Percentiles rank a stretch among this genome's conserved stretches.
Conservation (phyloP, 2,113 vertebrate genomes). For the Atrichornis clamosus region DNA sequence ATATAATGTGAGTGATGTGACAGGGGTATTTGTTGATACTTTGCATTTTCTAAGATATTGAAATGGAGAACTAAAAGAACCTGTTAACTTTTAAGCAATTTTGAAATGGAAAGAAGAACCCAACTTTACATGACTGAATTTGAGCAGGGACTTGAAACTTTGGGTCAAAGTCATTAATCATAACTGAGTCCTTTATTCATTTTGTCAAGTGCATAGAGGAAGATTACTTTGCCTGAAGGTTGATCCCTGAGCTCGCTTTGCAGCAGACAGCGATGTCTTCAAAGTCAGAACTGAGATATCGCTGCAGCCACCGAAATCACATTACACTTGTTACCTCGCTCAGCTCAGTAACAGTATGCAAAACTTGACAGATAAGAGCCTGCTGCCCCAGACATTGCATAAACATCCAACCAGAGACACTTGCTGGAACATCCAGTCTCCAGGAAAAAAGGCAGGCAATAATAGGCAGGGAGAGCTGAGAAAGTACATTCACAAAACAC, state of each 20-base stretch:
- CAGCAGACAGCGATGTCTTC: neutral
- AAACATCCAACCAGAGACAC: neutral
- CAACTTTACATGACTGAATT: neutral
- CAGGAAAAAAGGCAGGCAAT: neutral
- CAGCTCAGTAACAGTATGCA: neutral
- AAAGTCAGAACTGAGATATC: neutral
- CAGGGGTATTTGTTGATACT: neutral
- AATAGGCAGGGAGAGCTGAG: neutral
- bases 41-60: neutral
- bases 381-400: slow-evolving; percentile 10
- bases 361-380: slow-evolving; percentile 1
- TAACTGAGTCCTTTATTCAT: slow-evolving; percentile 2
- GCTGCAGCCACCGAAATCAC: neutral
- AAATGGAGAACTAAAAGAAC: neutral
- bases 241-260: neutral
- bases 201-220: slow-evolving; percentile 24
- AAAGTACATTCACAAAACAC: neutral
- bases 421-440: slow-evolving; percentile 16
- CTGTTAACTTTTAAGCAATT: neutral
- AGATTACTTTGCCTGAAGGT: neutral
- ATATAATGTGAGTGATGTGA: neutral
- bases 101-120: neutral
- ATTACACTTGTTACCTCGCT: neutral
- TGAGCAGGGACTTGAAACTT: neutral
- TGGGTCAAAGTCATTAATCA: slow-evolving; percentile 36